Base-by-base conservation (phyloP, 1,140 invertebrate species). In the Bombus consobrinus region DNA sequence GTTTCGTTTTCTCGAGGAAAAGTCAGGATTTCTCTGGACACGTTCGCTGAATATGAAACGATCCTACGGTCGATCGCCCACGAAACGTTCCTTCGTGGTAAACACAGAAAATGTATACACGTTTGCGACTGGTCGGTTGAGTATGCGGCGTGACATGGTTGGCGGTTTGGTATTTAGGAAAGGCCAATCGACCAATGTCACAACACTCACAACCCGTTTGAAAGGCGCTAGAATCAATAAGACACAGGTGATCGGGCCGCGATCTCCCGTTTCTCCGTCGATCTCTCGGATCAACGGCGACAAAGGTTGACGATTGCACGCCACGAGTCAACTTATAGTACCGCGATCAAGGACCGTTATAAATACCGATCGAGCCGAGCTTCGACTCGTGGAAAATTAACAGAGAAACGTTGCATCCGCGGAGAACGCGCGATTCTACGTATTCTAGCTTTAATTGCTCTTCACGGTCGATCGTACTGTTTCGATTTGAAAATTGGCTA, bases 111-210 rank as follows among this genome's bases (percentile, higher is more conserved):
- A 9, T 0, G 32, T 77, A 15, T 25, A 53, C 43, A 75, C 43
- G 71, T 32, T 28, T 4, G 71, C 83, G 76, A 59, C 66, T 85
- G 62, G 87, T 71, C 62, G 82, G 72, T 88, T 88, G 86, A 91
- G 73, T 91, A 90, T 85, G 84, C 90, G 88, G 93, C 91, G 90
- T 94, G 94, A 94, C 94, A 94, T 92, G 94, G 92, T 94, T 94
- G 94, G 93, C 93, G 93, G 94, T 92, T 94, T 94, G 94, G 94
- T 95, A 95, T 95, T 95, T 95, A 94, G 94, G 94, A 95, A 95
- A 95, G 94, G 94, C 94, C 94, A 93, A 92, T 89, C 93, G 91
- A 94, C 92, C 94, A 95, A 95, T 95, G 94, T 95, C 94, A 95
- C 93, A 95, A 94, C 93, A 93, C 93, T 95, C 94, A 94, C 93